Evolutionary conservation across 2,888 invertebrate genomes (phyloP).

Genomic region (Hypselothyrea guttata): DNA sequence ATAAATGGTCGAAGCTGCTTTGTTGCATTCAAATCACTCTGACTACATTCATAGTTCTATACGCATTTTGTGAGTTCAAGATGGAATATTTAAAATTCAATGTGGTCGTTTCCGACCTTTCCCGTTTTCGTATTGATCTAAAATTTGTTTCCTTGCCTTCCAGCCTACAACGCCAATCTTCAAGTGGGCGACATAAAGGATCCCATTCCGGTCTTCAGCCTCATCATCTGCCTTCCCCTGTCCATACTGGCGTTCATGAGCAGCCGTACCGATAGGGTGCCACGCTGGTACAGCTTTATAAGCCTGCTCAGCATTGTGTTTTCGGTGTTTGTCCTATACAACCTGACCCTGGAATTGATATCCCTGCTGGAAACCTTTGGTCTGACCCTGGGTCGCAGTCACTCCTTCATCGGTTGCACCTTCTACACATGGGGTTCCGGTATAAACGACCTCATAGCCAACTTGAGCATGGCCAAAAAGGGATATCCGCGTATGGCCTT

Average conservation of each 20-base stretch:
- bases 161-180: too few relatives aligned
- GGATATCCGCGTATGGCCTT: conserved; percentile 47
- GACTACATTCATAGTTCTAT: conserved; percentile 6
- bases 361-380: conserved; percentile 33
- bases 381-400: conserved; percentile 25
- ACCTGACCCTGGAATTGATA: conserved; percentile 23
- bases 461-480: conserved; percentile 16
- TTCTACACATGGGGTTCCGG: conserved; percentile 39
- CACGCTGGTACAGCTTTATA: conserved; percentile 21
- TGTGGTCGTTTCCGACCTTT: too few relatives aligned
- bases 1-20: conserved; percentile 39
- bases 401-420: conserved; percentile 40
- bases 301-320: conserved; percentile 1
- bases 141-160: background rate
- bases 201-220: background rate
- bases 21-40: conserved; percentile 32
- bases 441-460: conserved; percentile 19
- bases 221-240: conserved; percentile 2
- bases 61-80: conserved; percentile 12
- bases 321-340: conserved; percentile 9
- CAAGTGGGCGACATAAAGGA: too few relatives aligned
- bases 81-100: too few relatives aligned
- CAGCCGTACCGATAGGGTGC: conserved; percentile 32
- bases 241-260: background rate
- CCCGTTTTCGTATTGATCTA: too few relatives aligned